Evolutionary conservation across 2,113 vertebrate species (phyloP).

Genomic region (Anguilla japonica): DNA sequence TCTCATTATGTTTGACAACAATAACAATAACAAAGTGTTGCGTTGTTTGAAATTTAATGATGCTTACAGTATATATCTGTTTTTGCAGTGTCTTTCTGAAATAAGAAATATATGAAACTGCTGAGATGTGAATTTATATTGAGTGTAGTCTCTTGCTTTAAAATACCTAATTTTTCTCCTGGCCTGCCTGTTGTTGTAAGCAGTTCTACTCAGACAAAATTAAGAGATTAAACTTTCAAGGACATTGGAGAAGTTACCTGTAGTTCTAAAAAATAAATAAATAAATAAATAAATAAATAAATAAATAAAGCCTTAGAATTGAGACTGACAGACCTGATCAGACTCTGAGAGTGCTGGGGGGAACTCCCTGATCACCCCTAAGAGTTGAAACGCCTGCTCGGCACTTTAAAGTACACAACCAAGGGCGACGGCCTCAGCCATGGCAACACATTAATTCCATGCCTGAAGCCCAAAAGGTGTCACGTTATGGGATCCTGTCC

Average conservation of each 20-base stretch:
- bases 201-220: not conserved
- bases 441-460: not conserved
- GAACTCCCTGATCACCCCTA: not conserved
- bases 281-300: no score
- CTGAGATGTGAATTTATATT: not conserved
- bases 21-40: no score
- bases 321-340: not conserved
- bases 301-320: not conserved
- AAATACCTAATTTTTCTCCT: not conserved
- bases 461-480: not conserved
- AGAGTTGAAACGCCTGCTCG: not conserved
- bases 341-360: not conserved
- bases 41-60: no score
- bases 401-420: conserved; percentile 1
- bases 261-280: no score
- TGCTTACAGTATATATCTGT: no score
- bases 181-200: not conserved
- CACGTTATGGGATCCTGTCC: not conserved
- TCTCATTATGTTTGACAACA: no score
- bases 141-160: not conserved
- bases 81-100: not conserved
- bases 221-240: not conserved
- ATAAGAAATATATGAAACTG: not conserved
- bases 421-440: not conserved
- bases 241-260: not conserved